Percentiles rank a stretch among this genome's conserved stretches.
Conservation (phyloP, 1,140 invertebrate genomes). For the Pissodes strobi region DNA sequence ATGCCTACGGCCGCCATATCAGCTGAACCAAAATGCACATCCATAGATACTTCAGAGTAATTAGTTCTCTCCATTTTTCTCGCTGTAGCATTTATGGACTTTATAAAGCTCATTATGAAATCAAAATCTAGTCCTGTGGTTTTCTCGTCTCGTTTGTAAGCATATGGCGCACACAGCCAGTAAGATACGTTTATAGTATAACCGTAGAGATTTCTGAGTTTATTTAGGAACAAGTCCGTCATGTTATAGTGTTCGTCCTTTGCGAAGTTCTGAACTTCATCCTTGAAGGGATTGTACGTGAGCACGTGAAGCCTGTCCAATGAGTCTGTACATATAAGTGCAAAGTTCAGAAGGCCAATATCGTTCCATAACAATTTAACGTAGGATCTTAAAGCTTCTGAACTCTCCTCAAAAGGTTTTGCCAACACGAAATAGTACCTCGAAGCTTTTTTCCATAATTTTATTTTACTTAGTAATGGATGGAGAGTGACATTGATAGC, state of each 20-base stretch:
- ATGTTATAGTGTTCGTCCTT: background rate
- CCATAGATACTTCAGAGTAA: background rate
- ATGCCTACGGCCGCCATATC: slow-evolving; percentile 4
- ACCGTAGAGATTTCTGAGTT: background rate
- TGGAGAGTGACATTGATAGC: background rate
- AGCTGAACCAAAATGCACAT: background rate
- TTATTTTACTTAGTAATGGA: background rate
- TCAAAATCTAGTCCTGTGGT: background rate
- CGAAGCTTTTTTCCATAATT: slow-evolving; percentile 1
- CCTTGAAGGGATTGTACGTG: slow-evolving; percentile 2
- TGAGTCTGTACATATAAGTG: background rate
- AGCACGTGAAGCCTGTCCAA: background rate
- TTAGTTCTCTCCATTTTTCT: background rate
- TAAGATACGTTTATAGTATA: slow-evolving; percentile 1
- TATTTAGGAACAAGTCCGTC: background rate
- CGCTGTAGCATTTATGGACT: background rate
- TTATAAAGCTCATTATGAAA: background rate
- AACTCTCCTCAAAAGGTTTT: background rate
- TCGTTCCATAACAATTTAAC: background rate
- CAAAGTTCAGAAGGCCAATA: background rate
- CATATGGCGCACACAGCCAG: background rate
- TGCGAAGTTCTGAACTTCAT: background rate
- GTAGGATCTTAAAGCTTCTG: background rate
- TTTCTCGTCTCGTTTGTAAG: background rate
- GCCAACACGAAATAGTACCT: slow-evolving; percentile 4